Evolutionary conservation across 2,113 vertebrate genomes (phyloP), one percentile per base, ranked within the genome.

Genomic region (Misgurnus anguillicaudatus): DNA sequence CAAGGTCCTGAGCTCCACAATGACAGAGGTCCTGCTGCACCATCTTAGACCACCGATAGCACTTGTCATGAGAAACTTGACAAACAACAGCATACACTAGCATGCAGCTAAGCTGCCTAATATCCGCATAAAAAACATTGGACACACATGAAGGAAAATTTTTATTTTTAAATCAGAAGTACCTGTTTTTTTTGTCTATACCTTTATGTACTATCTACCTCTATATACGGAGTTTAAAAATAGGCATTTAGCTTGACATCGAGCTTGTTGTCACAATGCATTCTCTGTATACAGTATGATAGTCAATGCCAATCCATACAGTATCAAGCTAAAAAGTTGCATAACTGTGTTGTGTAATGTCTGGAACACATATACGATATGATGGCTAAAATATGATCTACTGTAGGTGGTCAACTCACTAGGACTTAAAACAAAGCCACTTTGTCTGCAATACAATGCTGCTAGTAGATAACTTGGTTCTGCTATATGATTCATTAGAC

Each of bases 1-100:
- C 85, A 90, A 90, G 86, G 90, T 90, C 87, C 16, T 85, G 85
- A 86, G 75, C 87, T 89, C 80, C 68, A 80, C 84, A 90, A 78
- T 88, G 67, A 76, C 77, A 87, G 86, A 83, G 86, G 85, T 82
- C 75, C 45, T 79, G 85, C 86, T 77, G 86, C 85, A 87, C 85
- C 82, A 87, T 83, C 85, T 70, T 76, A 91, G 87, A 89, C 85
- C 83, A 82, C 81, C 66, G 83, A 57, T 57, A 57, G 53, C 17
- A 57, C 53, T 57, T 57, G n/a, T n/a, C 17, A 57, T 8, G n/a
- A 57, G 6, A 57, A 19, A 57, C 53, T 8, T n/a, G 53, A 57
- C 17, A 57, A 57, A 8, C 53, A 57, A 57, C 53, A 57, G 17
- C 53, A n/a, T 17, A 57, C 53, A 57, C n/a, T n/a, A 57, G 17